Percentiles rank a stretch among this genome's conserved stretches.
Evolutionary conservation across 2,113 vertebrate genomes (phyloP).

Genomic region (Platichthys flesus): DNA sequence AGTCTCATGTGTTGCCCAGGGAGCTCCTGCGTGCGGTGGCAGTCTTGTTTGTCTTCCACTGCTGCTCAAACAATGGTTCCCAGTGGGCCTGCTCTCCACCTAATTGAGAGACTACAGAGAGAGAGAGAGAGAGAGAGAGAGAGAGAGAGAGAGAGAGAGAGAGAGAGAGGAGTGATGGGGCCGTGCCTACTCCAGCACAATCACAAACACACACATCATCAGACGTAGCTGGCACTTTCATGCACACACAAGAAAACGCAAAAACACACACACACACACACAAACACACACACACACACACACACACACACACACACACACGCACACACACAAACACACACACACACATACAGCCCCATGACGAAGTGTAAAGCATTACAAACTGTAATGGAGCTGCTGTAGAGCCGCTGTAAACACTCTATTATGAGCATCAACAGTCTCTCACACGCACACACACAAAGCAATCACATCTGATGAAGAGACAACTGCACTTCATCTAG

Average conservation of each 20-base stretch:
- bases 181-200: slow-evolving; percentile 50
- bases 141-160: not conserved
- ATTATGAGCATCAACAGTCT: slow-evolving; percentile 3
- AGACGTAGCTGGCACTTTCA: slow-evolving; percentile 24
- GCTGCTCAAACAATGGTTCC: slow-evolving; percentile 79
- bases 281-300: slow-evolving; percentile 7
- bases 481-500: slow-evolving; percentile 51
- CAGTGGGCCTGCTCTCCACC: slow-evolving; percentile 56
- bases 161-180: slow-evolving; percentile 45
- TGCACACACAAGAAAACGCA: slow-evolving; percentile 28
- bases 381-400: slow-evolving; percentile 27
- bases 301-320: slow-evolving; percentile 7
- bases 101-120: slow-evolving; percentile 75
- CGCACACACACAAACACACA: not conserved
- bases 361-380: slow-evolving; percentile 30
- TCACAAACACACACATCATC: slow-evolving; percentile 48
- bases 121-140: slow-evolving; percentile 44
- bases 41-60: slow-evolving; percentile 78
- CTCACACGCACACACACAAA: not conserved
- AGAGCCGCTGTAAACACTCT: slow-evolving; percentile 7
- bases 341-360: not conserved
- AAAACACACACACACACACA: slow-evolving; percentile 7
- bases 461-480: slow-evolving; percentile 35
- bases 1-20: slow-evolving; percentile 69
- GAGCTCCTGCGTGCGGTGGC: slow-evolving; percentile 63